Evolutionary conservation across 2,888 invertebrate genomes (phyloP).

Genomic region (Pseudococcus viburni): DNA sequence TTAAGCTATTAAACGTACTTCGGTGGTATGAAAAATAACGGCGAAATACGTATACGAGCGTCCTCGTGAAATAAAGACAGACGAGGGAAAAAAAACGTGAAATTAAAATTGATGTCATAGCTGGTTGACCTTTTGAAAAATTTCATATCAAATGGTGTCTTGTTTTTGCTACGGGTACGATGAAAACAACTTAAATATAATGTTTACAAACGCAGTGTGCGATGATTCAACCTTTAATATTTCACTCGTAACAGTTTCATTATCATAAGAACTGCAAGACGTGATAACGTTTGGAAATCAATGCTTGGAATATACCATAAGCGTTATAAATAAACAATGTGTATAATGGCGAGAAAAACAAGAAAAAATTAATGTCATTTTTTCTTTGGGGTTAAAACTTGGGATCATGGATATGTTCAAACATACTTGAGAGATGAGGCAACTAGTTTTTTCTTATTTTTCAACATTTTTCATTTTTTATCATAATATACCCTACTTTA

Average conservation of each 20-base stretch:
- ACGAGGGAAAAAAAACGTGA: background rate
- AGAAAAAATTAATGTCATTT: too few relatives aligned
- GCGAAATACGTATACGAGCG: background rate
- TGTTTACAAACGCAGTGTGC: background rate
- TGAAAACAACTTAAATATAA: background rate
- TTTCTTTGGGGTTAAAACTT: too few relatives aligned
- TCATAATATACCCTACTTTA: too few relatives aligned
- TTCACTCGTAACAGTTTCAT: background rate
- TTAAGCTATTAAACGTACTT: background rate
- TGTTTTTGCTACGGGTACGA: slow-evolving; percentile 1
- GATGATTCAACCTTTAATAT: slow-evolving; percentile 12
- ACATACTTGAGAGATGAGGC: too few relatives aligned
- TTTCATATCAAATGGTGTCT: slow-evolving; percentile 15
- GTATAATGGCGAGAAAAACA: too few relatives aligned
- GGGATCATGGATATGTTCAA: too few relatives aligned
- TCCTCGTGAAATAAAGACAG: background rate
- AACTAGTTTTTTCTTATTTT: too few relatives aligned
- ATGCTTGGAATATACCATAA: too few relatives aligned
- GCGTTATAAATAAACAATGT: too few relatives aligned
- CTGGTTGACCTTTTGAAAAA: slow-evolving; percentile 38
- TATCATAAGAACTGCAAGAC: background rate
- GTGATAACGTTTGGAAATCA: background rate
- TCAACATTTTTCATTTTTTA: too few relatives aligned
- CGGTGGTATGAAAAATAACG: background rate
- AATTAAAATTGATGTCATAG: slow-evolving; percentile 35